Percentiles rank a stretch among this genome's conserved stretches.
Evolutionary conservation across 2,113 vertebrate species (phyloP).

Genomic region (Climacteris rufus): DNA sequence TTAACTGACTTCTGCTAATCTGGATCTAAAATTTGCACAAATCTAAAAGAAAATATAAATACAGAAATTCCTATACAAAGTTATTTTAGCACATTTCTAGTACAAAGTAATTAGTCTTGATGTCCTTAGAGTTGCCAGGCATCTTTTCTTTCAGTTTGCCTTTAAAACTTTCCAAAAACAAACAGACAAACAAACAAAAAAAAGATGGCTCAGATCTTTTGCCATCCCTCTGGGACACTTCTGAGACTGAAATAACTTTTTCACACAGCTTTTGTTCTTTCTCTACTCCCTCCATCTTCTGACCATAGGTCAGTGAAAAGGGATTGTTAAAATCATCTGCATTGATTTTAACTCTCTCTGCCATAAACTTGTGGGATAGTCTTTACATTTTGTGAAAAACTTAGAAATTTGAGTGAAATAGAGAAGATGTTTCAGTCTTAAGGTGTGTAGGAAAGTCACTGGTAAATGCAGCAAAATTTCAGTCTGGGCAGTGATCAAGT

Average conservation of each 20-base stretch:
- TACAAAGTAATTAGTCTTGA: rapidly evolving
- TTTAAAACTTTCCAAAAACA: not conserved
- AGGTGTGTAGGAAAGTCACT: not conserved
- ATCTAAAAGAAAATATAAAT: not conserved
- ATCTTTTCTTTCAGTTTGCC: not conserved
- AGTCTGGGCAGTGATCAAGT: not conserved
- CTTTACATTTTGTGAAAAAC: not conserved
- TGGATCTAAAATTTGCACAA: not conserved
- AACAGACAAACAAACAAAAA: not conserved
- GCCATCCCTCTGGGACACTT: not conserved
- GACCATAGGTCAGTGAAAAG: not conserved
- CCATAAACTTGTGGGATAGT: rapidly evolving
- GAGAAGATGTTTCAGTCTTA: not conserved
- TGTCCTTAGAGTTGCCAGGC: rapidly evolving
- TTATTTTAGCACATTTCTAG: not conserved
- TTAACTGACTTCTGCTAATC: not conserved
- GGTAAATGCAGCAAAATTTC: not conserved
- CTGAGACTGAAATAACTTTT: not conserved
- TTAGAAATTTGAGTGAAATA: not conserved
- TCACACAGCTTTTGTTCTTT: not conserved
- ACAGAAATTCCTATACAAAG: not conserved
- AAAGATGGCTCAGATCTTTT: no score
- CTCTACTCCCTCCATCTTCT: not conserved
- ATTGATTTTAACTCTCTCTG: not conserved
- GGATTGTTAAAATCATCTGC: not conserved